phyloP scores from a whole-genome alignment of 1,140 invertebrate species.

The Rhyzopertha dominica region DNA sequence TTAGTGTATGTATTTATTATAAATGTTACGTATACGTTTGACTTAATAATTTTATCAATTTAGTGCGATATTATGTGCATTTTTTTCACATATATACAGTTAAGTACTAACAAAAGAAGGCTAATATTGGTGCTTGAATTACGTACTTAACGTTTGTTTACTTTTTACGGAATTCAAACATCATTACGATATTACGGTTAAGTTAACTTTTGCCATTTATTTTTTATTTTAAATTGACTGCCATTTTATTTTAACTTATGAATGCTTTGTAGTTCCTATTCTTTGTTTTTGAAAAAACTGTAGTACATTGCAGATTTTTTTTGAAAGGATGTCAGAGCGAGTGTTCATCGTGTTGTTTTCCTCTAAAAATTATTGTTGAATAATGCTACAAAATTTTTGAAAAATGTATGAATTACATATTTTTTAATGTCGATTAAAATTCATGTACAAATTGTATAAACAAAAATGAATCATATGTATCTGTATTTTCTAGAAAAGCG shows the following conservation, averaged over 20 bases:
- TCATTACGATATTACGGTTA: no score
- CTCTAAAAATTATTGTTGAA: not conserved
- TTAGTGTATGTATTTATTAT: slow-evolving; percentile 5
- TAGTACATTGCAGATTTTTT: slow-evolving; percentile 12
- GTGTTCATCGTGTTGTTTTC: not conserved
- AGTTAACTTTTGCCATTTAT: no score
- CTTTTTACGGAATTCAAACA: no score
- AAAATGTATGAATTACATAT: slow-evolving; percentile 8
- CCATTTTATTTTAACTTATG: not conserved
- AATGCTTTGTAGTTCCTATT: not conserved
- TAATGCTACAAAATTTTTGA: not conserved
- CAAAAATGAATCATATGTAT: no score
- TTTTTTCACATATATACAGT: no score
- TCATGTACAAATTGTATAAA: not conserved
- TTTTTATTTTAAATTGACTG: not conserved
- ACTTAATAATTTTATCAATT: no score
- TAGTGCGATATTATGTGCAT: no score
- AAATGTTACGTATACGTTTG: slow-evolving; percentile 2
- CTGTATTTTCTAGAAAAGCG: no score
- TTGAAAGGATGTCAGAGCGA: not conserved
- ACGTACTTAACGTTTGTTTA: no score
- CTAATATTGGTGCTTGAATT: no score
- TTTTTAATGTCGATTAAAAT: not conserved
- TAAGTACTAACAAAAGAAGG: no score
- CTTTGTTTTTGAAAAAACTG: slow-evolving; percentile 15